Base-by-base conservation (phyloP, 2,113 vertebrate genomes). In the Elachura formosa region DNA sequence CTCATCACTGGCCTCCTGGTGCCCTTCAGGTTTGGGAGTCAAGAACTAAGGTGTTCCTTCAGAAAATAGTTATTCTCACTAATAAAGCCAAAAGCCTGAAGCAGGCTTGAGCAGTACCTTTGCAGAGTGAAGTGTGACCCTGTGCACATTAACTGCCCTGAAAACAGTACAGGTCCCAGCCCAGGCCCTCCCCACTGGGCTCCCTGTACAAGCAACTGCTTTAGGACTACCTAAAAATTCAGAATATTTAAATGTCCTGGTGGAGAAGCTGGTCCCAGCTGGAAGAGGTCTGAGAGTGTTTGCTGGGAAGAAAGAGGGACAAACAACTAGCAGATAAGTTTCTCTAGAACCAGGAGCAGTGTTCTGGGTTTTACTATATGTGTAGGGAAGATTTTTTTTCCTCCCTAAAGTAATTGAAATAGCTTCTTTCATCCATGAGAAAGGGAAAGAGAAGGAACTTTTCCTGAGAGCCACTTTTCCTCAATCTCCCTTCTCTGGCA, bases 61-160 rank as follows among this genome's bases (percentile, higher is more conserved):
- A 25, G 33, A n/a, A n/a, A 36, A 16, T 0, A 20, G 6, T 4
- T 38, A 8, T 43, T 86, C 12, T 36, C 17, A 25, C 36, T 28
- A 22, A 38, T 29, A 23, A 61, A 68, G 23, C 23, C 7, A 16
- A 59, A 59, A 76, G 29, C 56, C 59, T 25, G 51, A 40, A 24
- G 7, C 0, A 3, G 25, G 17, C 15, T 48, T 1, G 33, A 72
- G 84, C 61, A 43, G 41, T 3, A 3, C 4, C 41, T 40, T 8
- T 24, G 31, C 63, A 1, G 59, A 67, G 40, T 25, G 18, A 11
- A 14, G 24, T 6, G 22, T 0, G 25, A 20, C 26, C 22, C 33
- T 6, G 14, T 5, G 52, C 51, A 7, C 16, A 5, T 5, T 0
- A 10, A 4, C 22, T 26, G 15, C 22, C 48, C 33, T 10, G 13